Conservation (phyloP, 2,113 vertebrate species). For the Nematolebias whitei region DNA sequence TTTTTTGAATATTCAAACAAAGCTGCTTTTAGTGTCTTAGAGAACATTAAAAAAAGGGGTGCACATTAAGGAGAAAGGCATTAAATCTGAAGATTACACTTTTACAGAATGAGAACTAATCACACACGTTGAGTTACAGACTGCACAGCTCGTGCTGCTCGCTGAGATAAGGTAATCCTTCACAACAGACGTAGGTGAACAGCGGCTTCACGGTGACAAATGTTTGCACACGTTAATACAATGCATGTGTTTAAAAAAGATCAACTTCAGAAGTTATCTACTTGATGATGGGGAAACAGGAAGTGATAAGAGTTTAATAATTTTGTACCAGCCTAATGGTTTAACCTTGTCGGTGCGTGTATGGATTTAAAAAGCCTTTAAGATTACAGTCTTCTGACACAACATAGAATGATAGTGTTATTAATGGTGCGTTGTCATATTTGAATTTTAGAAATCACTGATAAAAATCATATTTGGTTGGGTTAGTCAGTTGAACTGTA, state of each 20-base stretch:
- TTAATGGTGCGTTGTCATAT: too few species aligned
- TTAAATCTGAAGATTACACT: slow-evolving; percentile 65
- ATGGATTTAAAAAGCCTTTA: not conserved
- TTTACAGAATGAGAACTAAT: slow-evolving; percentile 67
- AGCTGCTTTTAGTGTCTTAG: slow-evolving; percentile 39
- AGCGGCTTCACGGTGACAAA: slow-evolving; percentile 44
- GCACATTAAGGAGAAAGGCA: slow-evolving; percentile 39
- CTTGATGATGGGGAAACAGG: not conserved
- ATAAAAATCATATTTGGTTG: too few species aligned
- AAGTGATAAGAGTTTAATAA: not conserved
- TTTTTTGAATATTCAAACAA: slow-evolving; percentile 71
- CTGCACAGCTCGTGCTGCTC: slow-evolving; percentile 65
- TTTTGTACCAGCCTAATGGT: not conserved
- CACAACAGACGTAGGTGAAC: slow-evolving; percentile 54
- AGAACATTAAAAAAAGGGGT: slow-evolving; percentile 52
- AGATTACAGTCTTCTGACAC: too few species aligned
- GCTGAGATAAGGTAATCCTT: slow-evolving; percentile 72
- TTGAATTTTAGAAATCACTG: too few species aligned
- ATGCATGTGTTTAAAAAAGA: slow-evolving; percentile 17
- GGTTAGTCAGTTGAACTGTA: too few species aligned
- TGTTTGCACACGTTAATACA: slow-evolving; percentile 18
- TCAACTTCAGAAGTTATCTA: slow-evolving; percentile 17
- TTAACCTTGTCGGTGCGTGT: too few species aligned
- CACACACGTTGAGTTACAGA: slow-evolving; percentile 59
- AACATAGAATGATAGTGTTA: too few species aligned